Conservation (phyloP, 2,797 vertebrate species). For the Acanthurus leucopareius region DNA sequence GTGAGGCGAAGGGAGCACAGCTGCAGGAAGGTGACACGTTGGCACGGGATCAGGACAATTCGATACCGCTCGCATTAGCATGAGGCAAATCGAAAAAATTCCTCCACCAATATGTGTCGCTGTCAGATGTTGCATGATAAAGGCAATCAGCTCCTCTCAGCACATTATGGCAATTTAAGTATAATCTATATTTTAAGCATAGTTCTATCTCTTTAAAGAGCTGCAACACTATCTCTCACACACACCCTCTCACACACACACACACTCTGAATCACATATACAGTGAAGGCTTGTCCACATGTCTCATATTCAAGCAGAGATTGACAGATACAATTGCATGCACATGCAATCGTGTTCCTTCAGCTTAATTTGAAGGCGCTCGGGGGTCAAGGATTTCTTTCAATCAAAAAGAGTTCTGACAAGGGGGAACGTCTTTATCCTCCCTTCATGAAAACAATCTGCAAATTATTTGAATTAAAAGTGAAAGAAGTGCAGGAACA, state of each 20-base stretch:
- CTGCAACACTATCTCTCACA: constrained; percentile 35
- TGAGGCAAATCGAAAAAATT: constrained; percentile 39
- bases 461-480: constrained; percentile 93
- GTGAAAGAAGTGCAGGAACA: constrained; percentile 85
- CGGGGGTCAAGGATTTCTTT: constrained; percentile 82
- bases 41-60: constrained; percentile 61
- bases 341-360: constrained; percentile 83
- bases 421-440: constrained; percentile 89
- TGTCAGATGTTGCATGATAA: constrained; percentile 57
- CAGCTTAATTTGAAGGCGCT: constrained; percentile 82
- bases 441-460: constrained; percentile 86
- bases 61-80: constrained; percentile 50
- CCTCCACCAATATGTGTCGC: neutral
- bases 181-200: constrained; percentile 55
- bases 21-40: constrained; percentile 71
- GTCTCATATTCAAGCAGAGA: constrained; percentile 78
- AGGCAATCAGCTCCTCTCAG: constrained; percentile 38
- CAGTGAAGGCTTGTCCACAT: constrained; percentile 77
- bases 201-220: constrained; percentile 43
- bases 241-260: constrained; percentile 44
- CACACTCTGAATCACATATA: constrained; percentile 37
- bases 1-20: constrained; percentile 57
- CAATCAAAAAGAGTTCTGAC: constrained; percentile 80
- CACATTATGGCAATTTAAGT: constrained; percentile 38
- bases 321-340: constrained; percentile 86